Evolutionary conservation across 37 sponge, comb jelly and placozoan genomes (phyloP).

Genomic region (Mnemiopsis leidyi): DNA sequence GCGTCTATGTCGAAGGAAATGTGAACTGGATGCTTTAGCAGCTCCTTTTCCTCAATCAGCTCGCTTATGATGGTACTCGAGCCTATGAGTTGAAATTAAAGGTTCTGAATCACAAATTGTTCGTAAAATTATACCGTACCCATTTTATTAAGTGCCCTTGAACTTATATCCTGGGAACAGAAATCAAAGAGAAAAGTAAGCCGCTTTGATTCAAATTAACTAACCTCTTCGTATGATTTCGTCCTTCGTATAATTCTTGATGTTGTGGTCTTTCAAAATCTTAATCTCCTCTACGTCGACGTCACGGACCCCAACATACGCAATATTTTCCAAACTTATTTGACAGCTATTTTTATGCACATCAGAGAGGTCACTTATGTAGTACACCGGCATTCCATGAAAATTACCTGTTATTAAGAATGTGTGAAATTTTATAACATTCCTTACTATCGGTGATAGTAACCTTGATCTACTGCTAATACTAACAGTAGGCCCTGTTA

Average conservation of each 20-base stretch:
- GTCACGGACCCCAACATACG: slow-evolving; percentile 34
- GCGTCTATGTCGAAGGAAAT: slow-evolving; percentile 63
- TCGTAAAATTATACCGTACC: no score
- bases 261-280: slow-evolving; percentile 30
- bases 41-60: slow-evolving; percentile 50
- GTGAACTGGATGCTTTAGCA: slow-evolving; percentile 19
- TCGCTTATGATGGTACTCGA: slow-evolving; percentile 36
- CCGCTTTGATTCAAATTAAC: no score
- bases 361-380: slow-evolving; percentile 49
- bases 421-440: no score
- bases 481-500: no score
- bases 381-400: slow-evolving; percentile 63
- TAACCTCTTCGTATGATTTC: slow-evolving; percentile 47
- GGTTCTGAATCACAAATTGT: no score
- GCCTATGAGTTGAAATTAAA: neutral
- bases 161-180: no score
- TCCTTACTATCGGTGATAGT: no score
- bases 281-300: slow-evolving; percentile 59
- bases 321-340: slow-evolving; percentile 27
- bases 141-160: no score
- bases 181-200: no score
- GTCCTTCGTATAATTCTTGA: slow-evolving; percentile 22
- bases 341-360: neutral
- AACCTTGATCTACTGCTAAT: no score
- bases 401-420: slow-evolving; percentile 17